These are phyloP conservation scores for Cremastinae sp. DNA, from an alignment of 2,888 invertebrate species.

Conservation along the genomic window DNA sequence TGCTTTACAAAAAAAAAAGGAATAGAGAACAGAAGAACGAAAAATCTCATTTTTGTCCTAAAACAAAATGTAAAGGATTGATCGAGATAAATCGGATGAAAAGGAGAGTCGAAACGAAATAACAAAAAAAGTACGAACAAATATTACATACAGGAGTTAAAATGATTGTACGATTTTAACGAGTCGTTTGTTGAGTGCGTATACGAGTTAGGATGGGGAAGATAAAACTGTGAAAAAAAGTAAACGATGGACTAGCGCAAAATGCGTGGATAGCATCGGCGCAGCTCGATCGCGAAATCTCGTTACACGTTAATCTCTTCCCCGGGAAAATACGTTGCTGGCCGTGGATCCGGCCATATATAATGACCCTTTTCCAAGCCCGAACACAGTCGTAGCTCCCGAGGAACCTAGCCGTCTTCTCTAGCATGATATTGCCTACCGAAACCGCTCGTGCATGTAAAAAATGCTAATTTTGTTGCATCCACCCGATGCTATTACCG, in stretches of 20 bases:
- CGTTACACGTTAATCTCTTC: conserved; percentile 71
- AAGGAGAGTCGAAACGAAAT: no score
- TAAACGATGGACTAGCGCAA: neutral
- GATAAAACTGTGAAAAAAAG: no score
- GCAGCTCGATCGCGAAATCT: conserved; percentile 67
- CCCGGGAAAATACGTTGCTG: conserved; percentile 64
- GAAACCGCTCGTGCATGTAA: conserved; percentile 68
- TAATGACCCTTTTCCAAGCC: conserved; percentile 24
- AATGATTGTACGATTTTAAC: no score
- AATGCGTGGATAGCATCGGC: conserved; percentile 51
- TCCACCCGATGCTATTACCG: conserved; percentile 61
- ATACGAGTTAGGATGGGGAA: no score
- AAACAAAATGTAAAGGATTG: no score
- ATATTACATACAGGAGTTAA: no score
- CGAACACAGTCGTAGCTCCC: neutral
- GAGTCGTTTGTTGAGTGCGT: no score
- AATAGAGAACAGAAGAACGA: conserved; percentile 21
- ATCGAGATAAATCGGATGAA: no score
- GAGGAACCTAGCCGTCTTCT: conserved; percentile 56
- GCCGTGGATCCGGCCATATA: conserved; percentile 29
- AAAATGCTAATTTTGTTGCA: conserved; percentile 74
- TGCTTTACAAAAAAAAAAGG: conserved; percentile 33
- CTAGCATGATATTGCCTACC: conserved; percentile 67
- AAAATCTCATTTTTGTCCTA: no score
- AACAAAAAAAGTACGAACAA: neutral